Evolutionary conservation across 2,888 invertebrate genomes (phyloP).

Genomic region (Balanococcus diminutus): DNA sequence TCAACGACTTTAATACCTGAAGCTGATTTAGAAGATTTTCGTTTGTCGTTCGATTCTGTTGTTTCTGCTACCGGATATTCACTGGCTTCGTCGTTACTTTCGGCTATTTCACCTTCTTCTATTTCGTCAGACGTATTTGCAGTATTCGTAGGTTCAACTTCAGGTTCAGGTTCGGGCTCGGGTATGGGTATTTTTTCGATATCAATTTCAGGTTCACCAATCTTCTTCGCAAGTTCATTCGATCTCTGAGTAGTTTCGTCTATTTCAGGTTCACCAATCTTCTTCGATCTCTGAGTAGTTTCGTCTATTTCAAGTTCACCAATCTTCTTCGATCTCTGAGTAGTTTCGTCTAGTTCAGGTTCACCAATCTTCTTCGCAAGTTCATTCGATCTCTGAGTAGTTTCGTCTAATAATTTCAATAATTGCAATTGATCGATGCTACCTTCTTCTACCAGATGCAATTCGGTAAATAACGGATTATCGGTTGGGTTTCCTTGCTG

Average conservation of each 20-base stretch:
- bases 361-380: not conserved
- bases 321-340: not conserved
- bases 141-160: not conserved
- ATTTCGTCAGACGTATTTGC: not conserved
- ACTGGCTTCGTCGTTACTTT: not conserved
- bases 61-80: too few species aligned
- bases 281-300: not conserved
- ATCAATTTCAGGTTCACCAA: not conserved
- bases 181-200: too few species aligned
- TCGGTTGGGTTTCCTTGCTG: not conserved
- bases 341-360: not conserved
- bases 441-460: constrained; percentile 33
- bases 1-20: not conserved
- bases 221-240: not conserved
- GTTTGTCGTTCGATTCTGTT: not conserved
- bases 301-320: not conserved
- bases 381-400: not conserved
- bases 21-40: not conserved
- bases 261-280: not conserved
- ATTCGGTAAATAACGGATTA: not conserved
- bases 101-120: not conserved
- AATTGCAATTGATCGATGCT: constrained; percentile 28
- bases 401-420: not conserved
- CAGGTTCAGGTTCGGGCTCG: too few species aligned
- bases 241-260: not conserved